These are phyloP conservation scores for Drosophila niveifrons DNA, from an alignment of 2,888 invertebrate species.

Conservation along the genomic window DNA sequence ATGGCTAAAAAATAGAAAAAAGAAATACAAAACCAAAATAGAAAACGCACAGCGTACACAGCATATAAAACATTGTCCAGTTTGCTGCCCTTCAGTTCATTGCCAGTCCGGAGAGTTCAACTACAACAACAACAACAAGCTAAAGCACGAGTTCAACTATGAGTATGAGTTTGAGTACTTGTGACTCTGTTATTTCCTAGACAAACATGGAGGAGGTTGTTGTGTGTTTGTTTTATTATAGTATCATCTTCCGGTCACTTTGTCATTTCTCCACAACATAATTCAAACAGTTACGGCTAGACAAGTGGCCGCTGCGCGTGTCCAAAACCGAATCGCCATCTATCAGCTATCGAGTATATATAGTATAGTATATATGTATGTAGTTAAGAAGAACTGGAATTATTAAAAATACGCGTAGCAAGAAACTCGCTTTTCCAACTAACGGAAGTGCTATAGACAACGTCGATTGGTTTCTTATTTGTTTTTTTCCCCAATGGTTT, in stretches of 20 bases:
- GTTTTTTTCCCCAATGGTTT: constrained; percentile 18
- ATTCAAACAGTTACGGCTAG: constrained; percentile 76
- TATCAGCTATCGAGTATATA: neutral
- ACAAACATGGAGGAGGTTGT: constrained; percentile 32
- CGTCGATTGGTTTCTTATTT: constrained; percentile 45
- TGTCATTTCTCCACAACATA: constrained; percentile 82
- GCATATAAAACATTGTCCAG: constrained; percentile 74
- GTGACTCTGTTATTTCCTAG: constrained; percentile 54
- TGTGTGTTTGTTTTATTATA: constrained; percentile 68
- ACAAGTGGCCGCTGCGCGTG: constrained; percentile 75
- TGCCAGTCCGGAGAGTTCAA: neutral
- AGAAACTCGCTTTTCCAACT: constrained; percentile 28
- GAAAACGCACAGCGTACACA: constrained; percentile 49
- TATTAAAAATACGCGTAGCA: constrained; percentile 47
- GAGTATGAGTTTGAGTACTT: constrained; percentile 1
- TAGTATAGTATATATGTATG: neutral
- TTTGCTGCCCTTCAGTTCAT: constrained; percentile 11
- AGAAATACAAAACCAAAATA: constrained; percentile 34
- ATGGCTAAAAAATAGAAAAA: constrained; percentile 53
- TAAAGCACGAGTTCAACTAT: constrained; percentile 3
- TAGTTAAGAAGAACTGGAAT: constrained; percentile 59
- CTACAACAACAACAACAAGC: too few relatives aligned
- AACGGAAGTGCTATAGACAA: constrained; percentile 76
- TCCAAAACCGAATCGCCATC: constrained; percentile 37
- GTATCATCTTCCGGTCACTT: constrained; percentile 84